Evolutionary conservation across 1,140 invertebrate genomes (phyloP), one percentile per base, ranked within the genome.

Genomic region (Saxidomus purpurata): DNA sequence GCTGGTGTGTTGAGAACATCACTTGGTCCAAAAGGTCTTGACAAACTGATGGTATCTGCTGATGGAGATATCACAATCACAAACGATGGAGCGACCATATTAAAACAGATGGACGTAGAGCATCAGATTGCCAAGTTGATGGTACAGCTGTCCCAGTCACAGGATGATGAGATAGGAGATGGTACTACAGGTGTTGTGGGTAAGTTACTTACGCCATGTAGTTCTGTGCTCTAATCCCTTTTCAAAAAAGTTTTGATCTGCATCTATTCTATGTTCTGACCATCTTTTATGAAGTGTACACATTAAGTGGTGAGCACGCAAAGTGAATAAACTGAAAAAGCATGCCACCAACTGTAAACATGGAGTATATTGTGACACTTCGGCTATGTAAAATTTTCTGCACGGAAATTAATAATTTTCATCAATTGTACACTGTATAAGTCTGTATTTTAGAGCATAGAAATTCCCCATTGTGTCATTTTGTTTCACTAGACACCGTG

Each of bases 111-210:
- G 99, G 99, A 99, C 96, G 98, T 99, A 19, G 98, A 99, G 28
- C 99, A 99, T 96, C 95, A 99, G 97, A 99, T 99, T 94, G 99
- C 98, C 38, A 99, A 99, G 95, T 96, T 99, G 6, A 98, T 99
- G 97, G 99, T 99, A 22, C 98, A 99, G 94, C 96, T 99, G 63
- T 99, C 98, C 19, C 99, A 99, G 95, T 99, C 99, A 86, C 99
- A 99, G 95, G 99, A 99, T 96, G 99, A 99, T 96, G 99, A 99
- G 97, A 99, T 99, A 95, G 99, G 99, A 34, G 99, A 99, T 97
- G 99, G 99, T 59, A 99, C 99, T 19, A 99, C 99, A 82, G 99
- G 99, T 36, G 99, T 99, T 94, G 99, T 99, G 85, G 98, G 97
- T 97, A 93, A 92, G 95, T 89, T 9, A 13, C 3, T 31, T 22